Conservation (phyloP, 2,797 vertebrate genomes). For the Falco cherrug region DNA sequence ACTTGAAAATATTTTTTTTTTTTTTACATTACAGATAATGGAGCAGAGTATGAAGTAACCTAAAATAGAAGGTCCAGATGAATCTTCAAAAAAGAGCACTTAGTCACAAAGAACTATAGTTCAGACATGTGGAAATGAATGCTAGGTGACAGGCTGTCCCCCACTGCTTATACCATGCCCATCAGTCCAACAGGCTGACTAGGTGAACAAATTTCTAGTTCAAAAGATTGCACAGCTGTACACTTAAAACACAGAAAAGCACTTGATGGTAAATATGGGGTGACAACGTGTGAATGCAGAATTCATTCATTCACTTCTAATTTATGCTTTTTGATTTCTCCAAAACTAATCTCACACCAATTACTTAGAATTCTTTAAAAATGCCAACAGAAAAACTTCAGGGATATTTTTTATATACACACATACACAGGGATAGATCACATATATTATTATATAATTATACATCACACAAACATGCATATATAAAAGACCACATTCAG, state of each 20-base stretch:
- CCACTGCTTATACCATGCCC: not conserved
- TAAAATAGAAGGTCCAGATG: not conserved
- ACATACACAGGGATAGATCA: not conserved
- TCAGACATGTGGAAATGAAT: not conserved
- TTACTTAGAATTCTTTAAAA: not conserved
- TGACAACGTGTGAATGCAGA: not conserved
- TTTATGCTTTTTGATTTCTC: not conserved
- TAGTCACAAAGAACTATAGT: not conserved
- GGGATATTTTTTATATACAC: not conserved
- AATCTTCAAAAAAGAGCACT: not conserved
- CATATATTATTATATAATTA: not conserved
- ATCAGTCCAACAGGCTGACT: not conserved
- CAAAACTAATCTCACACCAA: not conserved
- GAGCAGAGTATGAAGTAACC: not conserved
- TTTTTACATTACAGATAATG: not conserved
- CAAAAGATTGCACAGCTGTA: not conserved
- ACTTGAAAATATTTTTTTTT: not conserved
- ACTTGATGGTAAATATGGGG: not conserved
- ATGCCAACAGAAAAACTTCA: not conserved
- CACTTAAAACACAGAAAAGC: not conserved
- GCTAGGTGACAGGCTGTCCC: not conserved
- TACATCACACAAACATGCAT: not conserved
- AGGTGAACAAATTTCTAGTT: not conserved
- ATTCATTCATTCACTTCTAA: not conserved
- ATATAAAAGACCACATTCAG: not conserved